Percentiles rank a stretch among this genome's conserved stretches.
phyloP scores from a whole-genome alignment of 2,888 invertebrate species.

The Caradrina kadenii region DNA sequence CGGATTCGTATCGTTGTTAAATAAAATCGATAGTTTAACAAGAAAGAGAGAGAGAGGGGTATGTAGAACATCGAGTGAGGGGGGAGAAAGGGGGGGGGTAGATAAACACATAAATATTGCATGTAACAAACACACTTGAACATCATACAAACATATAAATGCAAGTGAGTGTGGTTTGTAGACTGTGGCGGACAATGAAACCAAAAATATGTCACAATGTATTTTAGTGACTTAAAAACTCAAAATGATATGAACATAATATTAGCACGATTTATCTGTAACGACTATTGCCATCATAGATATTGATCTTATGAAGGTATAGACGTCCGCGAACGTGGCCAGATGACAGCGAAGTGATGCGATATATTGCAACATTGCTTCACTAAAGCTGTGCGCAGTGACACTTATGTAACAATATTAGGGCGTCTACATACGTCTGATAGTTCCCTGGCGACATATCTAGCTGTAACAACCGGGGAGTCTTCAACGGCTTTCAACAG shows the following conservation, averaged over 20 bases:
- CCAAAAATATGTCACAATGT: slow-evolving; percentile 62
- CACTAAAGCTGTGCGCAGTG: slow-evolving; percentile 33
- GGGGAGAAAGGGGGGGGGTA: slow-evolving; percentile 55
- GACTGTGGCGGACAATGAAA: slow-evolving; percentile 82
- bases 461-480: background rate
- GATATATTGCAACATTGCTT: slow-evolving; percentile 19
- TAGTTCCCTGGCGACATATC: background rate
- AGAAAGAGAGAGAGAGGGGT: slow-evolving; percentile 19
- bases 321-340: slow-evolving; percentile 71
- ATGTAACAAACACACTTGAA: slow-evolving; percentile 68
- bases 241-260: slow-evolving; percentile 51
- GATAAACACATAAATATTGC: slow-evolving; percentile 58
- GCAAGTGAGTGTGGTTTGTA: slow-evolving; percentile 90
- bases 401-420: slow-evolving; percentile 13
- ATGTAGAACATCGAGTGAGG: slow-evolving; percentile 68
- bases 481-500: background rate
- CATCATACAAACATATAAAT: slow-evolving; percentile 81
- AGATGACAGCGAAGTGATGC: slow-evolving; percentile 30
- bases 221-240: slow-evolving; percentile 43
- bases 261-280: slow-evolving; percentile 42
- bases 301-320: slow-evolving; percentile 79
- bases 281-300: slow-evolving; percentile 77
- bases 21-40: slow-evolving; percentile 54
- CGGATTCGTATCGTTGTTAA: slow-evolving; percentile 80
- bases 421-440: slow-evolving; percentile 14